phyloP scores from a whole-genome alignment of 2,888 invertebrate genomes.

The Shargacucullia verbasci region DNA sequence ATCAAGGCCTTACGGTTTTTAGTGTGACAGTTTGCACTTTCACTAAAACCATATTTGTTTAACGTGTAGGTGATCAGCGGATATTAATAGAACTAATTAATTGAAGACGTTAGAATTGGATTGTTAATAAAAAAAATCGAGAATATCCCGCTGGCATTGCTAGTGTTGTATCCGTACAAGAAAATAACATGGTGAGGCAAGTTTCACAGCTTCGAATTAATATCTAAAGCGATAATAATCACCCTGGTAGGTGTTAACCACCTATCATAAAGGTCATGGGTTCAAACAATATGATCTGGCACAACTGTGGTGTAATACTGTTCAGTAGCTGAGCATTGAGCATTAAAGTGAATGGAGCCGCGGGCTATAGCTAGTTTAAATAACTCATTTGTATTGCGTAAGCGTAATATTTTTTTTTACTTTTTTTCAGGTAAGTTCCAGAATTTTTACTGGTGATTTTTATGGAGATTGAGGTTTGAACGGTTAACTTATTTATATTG shows the following conservation, averaged over 20 bases:
- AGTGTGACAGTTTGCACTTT: too few relatives aligned
- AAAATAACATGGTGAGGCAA: background rate
- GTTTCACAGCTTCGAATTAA: slow-evolving; percentile 39
- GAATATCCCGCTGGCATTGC: too few relatives aligned
- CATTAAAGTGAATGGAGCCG: slow-evolving; percentile 47
- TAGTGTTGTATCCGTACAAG: too few relatives aligned
- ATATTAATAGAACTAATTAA: too few relatives aligned
- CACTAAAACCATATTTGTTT: too few relatives aligned
- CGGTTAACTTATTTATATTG: background rate
- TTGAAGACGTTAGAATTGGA: too few relatives aligned
- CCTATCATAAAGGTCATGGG: slow-evolving; percentile 47
- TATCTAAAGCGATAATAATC: slow-evolving; percentile 46
- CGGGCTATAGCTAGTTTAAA: slow-evolving; percentile 31
- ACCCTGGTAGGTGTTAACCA: slow-evolving; percentile 44
- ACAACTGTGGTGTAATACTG: slow-evolving; percentile 43
- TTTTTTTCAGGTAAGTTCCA: slow-evolving; percentile 66
- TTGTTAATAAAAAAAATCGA: too few relatives aligned
- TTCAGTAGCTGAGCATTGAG: slow-evolving; percentile 40
- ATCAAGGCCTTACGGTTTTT: too few relatives aligned
- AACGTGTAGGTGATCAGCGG: too few relatives aligned
- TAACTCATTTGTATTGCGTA: slow-evolving; percentile 25
- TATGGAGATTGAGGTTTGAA: slow-evolving; percentile 12
- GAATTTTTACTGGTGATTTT: slow-evolving; percentile 12
- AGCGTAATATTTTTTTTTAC: slow-evolving; percentile 40
- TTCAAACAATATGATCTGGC: slow-evolving; percentile 35